Conservation (phyloP, 2,888 invertebrate genomes). For the Strigamia maritima region DNA sequence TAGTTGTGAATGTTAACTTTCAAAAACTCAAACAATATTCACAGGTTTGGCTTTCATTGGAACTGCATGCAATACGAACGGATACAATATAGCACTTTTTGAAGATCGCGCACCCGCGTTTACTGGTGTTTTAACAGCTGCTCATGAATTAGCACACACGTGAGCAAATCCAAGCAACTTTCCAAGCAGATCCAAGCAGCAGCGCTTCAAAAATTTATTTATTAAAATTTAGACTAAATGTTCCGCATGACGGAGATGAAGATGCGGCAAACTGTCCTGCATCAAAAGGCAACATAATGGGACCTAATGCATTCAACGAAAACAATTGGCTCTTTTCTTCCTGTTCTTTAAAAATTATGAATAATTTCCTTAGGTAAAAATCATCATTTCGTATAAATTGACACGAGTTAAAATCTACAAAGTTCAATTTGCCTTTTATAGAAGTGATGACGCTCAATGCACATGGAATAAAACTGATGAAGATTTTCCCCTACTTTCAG, state of each 20-base stretch:
- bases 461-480: not conserved
- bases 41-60: slow-evolving; percentile 34
- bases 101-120: not conserved
- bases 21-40: not conserved
- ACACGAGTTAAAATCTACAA: not conserved
- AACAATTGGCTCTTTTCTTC: slow-evolving; percentile 8
- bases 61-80: not conserved
- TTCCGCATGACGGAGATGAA: slow-evolving; percentile 5
- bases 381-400: not conserved
- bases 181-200: not conserved
- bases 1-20: not conserved
- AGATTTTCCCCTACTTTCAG: not conserved
- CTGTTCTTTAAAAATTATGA: not conserved
- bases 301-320: not conserved
- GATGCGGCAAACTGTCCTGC: not conserved
- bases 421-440: not conserved
- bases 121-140: not conserved
- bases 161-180: not conserved
- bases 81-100: not conserved
- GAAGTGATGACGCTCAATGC: not conserved
- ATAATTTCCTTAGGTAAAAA: slow-evolving; percentile 17
- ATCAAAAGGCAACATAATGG: not conserved
- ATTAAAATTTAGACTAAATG: slow-evolving; percentile 13
- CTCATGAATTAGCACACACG: slow-evolving; percentile 37
- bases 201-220: not conserved